phyloP scores from a whole-genome alignment of 23 tunicate genomes.

The Diplosoma virens region DNA sequence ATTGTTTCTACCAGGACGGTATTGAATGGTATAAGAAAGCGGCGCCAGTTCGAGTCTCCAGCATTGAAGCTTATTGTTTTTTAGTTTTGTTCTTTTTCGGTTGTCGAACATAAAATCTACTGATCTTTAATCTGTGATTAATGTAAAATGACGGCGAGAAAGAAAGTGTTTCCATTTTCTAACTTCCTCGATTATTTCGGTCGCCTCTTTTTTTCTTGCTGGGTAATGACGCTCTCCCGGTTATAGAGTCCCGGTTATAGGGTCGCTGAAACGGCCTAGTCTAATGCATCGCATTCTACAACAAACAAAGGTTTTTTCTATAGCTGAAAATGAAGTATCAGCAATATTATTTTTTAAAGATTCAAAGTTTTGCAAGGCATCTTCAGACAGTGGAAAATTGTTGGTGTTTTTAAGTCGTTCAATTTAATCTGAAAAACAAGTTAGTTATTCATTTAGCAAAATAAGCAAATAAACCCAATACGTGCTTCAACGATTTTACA shows the following conservation, averaged over 20 bases:
- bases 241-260: not conserved
- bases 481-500: not conserved
- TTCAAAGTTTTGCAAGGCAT: not conserved
- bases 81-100: not conserved
- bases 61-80: slow-evolving; percentile 22
- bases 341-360: not conserved
- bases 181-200: slow-evolving; percentile 37
- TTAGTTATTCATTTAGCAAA: slow-evolving; percentile 12
- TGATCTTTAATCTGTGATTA: slow-evolving; percentile 44
- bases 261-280: not conserved
- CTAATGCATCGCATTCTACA: slow-evolving; percentile 26
- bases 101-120: slow-evolving; percentile 8
- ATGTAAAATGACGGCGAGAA: slow-evolving; percentile 11
- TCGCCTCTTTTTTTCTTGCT: slow-evolving; percentile 35
- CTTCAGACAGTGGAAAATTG: slow-evolving; percentile 6
- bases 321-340: not conserved
- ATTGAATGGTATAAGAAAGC: not conserved
- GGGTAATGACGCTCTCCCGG: slow-evolving; percentile 16
- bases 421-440: slow-evolving; percentile 39
- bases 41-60: slow-evolving; percentile 19
- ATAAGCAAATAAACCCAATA: slow-evolving; percentile 16
- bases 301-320: slow-evolving; percentile 25
- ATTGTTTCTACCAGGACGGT: slow-evolving; percentile 33
- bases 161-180: slow-evolving; percentile 26
- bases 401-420: not conserved